Base-by-base conservation (phyloP, 2,113 vertebrate species). In the Megaleporinus macrocephalus region DNA sequence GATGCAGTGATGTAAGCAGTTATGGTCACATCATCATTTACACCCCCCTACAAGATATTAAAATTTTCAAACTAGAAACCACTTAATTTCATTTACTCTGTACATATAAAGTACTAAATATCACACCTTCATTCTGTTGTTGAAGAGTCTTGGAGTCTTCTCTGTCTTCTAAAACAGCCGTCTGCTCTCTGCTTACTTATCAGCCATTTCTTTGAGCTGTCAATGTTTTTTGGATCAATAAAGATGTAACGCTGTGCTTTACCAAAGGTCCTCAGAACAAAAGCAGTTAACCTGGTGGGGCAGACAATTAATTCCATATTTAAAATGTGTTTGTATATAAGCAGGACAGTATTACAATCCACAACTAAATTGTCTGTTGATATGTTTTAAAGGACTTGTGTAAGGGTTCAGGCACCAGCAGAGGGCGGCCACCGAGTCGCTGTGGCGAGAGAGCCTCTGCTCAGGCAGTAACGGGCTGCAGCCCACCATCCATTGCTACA, bases 261-360 rank as follows among this genome's bases (percentile, higher is more conserved):
- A 15, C 88, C 88, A 18, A 96, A 95, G 9, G 90, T 90, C 80
- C 91, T 90, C 87, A 93, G 74, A 20, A 95, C 94, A 88, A 95
- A 96, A 18, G 95, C 94, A 2, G 95, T 96, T 84, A 97, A 87
- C 94, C 96, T 96, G 88, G 71, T 57, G n/a, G 83, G 0, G 73
- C 14, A 15, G 11, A 51, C n/a, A n/a, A n/a, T n/a, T n/a, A n/a
- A n/a, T n/a, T n/a, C n/a, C n/a, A n/a, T n/a, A n/a, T n/a, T n/a
- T n/a, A n/a, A n/a, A n/a, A n/a, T n/a, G n/a, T n/a, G n/a, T n/a
- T n/a, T n/a, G n/a, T n/a, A n/a, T n/a, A n/a, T n/a, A n/a, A n/a
- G n/a, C n/a, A n/a, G n/a, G n/a, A n/a, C n/a, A n/a, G n/a, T n/a
- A n/a, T n/a, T n/a, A n/a, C n/a, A n/a, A n/a, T n/a, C n/a, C n/a